Conservation (phyloP, 2,888 invertebrate genomes). For the Acronicta alni region DNA sequence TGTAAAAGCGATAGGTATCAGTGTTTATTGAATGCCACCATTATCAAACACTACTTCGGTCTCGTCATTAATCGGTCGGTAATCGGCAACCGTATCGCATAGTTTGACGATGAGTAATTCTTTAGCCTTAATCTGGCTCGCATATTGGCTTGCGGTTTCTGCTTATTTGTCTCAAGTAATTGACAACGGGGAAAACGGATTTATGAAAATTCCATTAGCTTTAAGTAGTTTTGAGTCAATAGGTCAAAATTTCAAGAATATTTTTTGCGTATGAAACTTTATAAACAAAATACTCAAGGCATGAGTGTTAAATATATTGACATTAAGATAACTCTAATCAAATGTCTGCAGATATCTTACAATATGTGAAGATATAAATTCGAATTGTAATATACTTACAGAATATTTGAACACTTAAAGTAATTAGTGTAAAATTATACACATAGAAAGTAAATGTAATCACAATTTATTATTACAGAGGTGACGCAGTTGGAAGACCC, state of each 20-base stretch:
- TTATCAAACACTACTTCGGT: slow-evolving; percentile 56
- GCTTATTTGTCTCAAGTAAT: slow-evolving; percentile 38
- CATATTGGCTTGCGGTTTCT: slow-evolving; percentile 46
- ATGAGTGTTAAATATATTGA: neutral
- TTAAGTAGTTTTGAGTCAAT: slow-evolving; percentile 29
- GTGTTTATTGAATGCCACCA: slow-evolving; percentile 58
- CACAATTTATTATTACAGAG: slow-evolving; percentile 90
- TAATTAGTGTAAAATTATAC: slow-evolving; percentile 1
- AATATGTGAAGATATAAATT: neutral
- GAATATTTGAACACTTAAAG: neutral
- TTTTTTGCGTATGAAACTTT: neutral
- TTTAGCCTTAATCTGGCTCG: slow-evolving; percentile 49
- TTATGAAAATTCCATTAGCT: slow-evolving; percentile 35
- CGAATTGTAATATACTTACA: neutral
- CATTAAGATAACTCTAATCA: neutral
- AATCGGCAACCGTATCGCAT: slow-evolving; percentile 60
- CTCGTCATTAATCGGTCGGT: slow-evolving; percentile 60
- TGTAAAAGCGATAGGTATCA: slow-evolving; percentile 52
- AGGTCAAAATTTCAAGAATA: slow-evolving; percentile 13
- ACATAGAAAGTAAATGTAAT: slow-evolving; percentile 9
- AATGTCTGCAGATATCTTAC: neutral
- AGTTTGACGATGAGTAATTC: slow-evolving; percentile 61
- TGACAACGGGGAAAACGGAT: slow-evolving; percentile 43
- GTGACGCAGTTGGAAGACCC: slow-evolving; percentile 99
- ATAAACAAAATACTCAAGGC: neutral